Evolutionary conservation across 1,140 invertebrate species (phyloP).

Genomic region (Frieseomelitta varia): DNA sequence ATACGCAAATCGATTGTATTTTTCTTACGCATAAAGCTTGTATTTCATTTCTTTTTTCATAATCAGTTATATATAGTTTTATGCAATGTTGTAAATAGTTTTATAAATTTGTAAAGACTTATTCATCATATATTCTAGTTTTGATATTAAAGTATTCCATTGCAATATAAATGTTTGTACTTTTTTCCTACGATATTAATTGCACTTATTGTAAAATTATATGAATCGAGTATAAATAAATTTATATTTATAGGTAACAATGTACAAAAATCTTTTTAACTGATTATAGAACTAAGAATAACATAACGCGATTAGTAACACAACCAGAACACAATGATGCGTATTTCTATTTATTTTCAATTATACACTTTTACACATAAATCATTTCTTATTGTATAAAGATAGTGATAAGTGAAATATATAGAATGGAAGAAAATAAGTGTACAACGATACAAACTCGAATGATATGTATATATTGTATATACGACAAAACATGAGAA

Average conservation of each 20-base stretch:
- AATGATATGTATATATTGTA: conserved; percentile 28
- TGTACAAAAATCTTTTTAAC: background rate
- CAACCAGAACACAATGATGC: background rate
- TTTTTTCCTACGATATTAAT: background rate
- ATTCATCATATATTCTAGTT: background rate
- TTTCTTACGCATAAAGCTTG: background rate
- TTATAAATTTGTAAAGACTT: background rate
- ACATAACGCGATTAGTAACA: background rate
- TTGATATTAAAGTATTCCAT: background rate
- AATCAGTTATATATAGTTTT: background rate
- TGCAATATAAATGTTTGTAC: background rate
- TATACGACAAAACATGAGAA: conserved; percentile 16
- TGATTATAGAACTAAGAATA: background rate
- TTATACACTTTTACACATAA: conserved; percentile 39
- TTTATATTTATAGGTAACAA: background rate
- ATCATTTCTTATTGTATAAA: conserved; percentile 36
- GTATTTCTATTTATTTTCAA: conserved; percentile 35
- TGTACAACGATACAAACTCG: conserved; percentile 33
- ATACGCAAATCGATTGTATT: background rate
- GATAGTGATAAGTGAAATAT: conserved; percentile 20
- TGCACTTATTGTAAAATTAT: conserved; percentile 2
- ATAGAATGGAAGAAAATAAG: conserved; percentile 38
- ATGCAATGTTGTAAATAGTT: background rate
- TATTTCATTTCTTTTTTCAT: background rate
- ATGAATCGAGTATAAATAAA: conserved; percentile 1